These are phyloP conservation scores for Cinclus mexicanus DNA, from an alignment of 2,113 vertebrate genomes.

Conservation along the genomic window DNA sequence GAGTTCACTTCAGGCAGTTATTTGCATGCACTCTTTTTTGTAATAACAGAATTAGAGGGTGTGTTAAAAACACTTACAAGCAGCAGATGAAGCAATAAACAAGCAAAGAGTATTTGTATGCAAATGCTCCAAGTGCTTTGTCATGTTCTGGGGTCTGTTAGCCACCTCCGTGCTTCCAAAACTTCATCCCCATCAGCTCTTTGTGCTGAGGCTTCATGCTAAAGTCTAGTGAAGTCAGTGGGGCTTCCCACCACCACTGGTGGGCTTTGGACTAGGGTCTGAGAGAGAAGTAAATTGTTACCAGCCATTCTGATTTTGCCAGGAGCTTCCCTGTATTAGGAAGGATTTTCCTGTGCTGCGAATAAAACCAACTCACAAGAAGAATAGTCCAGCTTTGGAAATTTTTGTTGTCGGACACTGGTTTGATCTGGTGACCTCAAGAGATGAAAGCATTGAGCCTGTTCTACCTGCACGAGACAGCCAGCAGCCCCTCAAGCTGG, in stretches of 20 bases:
- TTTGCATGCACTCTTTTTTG: constrained; percentile 19
- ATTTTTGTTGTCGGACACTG: background rate
- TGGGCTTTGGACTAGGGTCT: background rate
- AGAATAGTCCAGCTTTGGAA: background rate
- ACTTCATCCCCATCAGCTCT: background rate
- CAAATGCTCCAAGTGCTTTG: background rate
- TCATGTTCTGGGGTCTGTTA: constrained; percentile 4
- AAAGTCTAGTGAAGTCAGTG: background rate
- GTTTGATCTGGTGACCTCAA: background rate
- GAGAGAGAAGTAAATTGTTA: background rate
- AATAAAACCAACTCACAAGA: background rate
- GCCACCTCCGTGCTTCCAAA: background rate
- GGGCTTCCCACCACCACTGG: background rate
- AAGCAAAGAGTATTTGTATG: constrained; percentile 8
- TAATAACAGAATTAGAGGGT: constrained; percentile 22
- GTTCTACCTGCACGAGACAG: background rate
- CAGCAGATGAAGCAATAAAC: constrained; percentile 29
- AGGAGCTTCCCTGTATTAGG: background rate
- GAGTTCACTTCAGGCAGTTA: background rate
- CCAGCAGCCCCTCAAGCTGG: background rate
- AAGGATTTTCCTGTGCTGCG: background rate
- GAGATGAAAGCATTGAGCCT: background rate
- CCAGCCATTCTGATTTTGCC: background rate
- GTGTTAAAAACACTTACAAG: background rate
- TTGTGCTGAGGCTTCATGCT: background rate